Evolutionary conservation across 2,113 vertebrate genomes (phyloP), one percentile per base, ranked within the genome.

Genomic region (human): DNA sequence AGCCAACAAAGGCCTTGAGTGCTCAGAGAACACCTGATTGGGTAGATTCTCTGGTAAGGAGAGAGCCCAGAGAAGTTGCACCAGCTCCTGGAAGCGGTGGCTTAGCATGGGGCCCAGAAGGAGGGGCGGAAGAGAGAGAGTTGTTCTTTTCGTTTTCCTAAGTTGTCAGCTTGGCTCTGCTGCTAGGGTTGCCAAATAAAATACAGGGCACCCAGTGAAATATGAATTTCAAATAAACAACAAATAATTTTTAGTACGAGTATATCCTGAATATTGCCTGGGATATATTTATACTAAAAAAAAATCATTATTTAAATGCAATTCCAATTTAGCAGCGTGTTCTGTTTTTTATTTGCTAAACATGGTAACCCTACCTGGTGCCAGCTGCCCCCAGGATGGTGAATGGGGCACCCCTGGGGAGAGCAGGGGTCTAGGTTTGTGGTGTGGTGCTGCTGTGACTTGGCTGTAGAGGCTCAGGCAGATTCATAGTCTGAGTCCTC

Each of bases 91-190:
- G 59, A n/a, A 8, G 45, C 2, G 12, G 5, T 82, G 52, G 59
- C 86, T 90, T 40, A 25, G 61, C 52, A 16, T 0, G 1, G 70
- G 73, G 43, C 8, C 76, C 25, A 12, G 68, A 48, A 72, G 32
- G 38, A 55, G 9, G 32, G 5, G 0, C 0, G 2, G 23, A 27
- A 50, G 25, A 23, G 14, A 18, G 30, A 3, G 23, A 38, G 30
- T 2, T 9, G 35, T 5, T 70, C 25, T 30, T 27, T 43, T 38
- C 14, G 1, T 32, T 75, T 61, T 38, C 32, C 35, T 40, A 40
- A 81, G 52, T 23, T 27, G 6, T 73, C 40, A 35, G 72, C 40
- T 85, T 84, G 79, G 70, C 83, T 88, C 18, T 55, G 4, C 16
- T 75, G 66, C 40, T 70, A 45, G 1, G n/a, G 73, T 48, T 40